Evolutionary conservation across 2,888 invertebrate species (phyloP).

Genomic region (Pyrochroa serraticornis): DNA sequence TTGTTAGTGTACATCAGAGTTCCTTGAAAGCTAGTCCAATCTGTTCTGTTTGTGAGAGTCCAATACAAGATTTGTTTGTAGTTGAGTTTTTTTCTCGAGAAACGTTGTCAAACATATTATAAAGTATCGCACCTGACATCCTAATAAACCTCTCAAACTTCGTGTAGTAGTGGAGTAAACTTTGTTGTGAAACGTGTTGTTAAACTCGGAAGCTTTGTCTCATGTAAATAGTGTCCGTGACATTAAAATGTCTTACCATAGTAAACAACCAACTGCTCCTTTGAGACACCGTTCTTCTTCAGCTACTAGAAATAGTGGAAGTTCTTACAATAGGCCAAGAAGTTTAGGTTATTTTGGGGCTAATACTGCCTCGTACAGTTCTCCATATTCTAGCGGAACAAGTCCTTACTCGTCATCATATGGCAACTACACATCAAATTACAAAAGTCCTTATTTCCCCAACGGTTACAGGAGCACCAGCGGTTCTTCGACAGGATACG

Average conservation of each 20-base stretch:
- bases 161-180: not conserved
- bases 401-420: slow-evolving; percentile 51
- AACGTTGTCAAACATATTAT: slow-evolving; percentile 11
- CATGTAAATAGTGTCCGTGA: slow-evolving; percentile 9
- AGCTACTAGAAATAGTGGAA: slow-evolving; percentile 40
- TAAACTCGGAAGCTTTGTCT: not conserved
- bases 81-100: slow-evolving; percentile 3
- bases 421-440: slow-evolving; percentile 44
- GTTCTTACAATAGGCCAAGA: slow-evolving; percentile 47
- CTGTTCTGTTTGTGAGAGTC: slow-evolving; percentile 23
- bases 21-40: slow-evolving; percentile 20
- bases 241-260: slow-evolving; percentile 45
- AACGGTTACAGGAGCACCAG: slow-evolving; percentile 63
- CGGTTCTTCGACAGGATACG: slow-evolving; percentile 66
- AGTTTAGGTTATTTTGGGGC: slow-evolving; percentile 49
- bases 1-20: slow-evolving; percentile 30
- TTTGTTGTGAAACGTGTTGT: not conserved
- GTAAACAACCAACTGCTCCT: slow-evolving; percentile 49
- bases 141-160: not conserved
- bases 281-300: slow-evolving; percentile 53
- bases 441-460: slow-evolving; percentile 58
- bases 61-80: slow-evolving; percentile 18
- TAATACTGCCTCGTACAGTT: slow-evolving; percentile 38
- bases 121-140: slow-evolving; percentile 7
- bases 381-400: slow-evolving; percentile 32